Evolutionary conservation across 1,140 invertebrate genomes (phyloP).

Genomic region (Drosophila sp.): DNA sequence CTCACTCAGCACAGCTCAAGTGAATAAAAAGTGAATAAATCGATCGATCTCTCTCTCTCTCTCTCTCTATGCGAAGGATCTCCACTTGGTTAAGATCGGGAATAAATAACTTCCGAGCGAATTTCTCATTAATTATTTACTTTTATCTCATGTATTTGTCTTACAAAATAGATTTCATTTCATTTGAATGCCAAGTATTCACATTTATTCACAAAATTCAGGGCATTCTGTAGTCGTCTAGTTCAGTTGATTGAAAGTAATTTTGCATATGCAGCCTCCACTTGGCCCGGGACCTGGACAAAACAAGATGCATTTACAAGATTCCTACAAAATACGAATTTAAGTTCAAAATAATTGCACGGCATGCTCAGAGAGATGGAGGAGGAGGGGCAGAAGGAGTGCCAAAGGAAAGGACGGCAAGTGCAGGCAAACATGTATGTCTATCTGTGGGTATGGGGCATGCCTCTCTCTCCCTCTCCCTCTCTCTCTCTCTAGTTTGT

Average conservation of each 20-base stretch:
- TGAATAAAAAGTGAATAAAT: constrained; percentile 33
- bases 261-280: constrained; percentile 41
- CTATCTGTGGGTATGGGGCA: constrained; percentile 22
- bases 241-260: neutral
- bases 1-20: constrained; percentile 53
- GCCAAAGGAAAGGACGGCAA: constrained; percentile 38
- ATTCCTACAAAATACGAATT: constrained; percentile 82
- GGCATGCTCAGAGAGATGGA: constrained; percentile 52
- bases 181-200: too few species aligned
- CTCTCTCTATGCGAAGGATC: too few species aligned
- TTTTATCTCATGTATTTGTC: too few species aligned
- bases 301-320: constrained; percentile 79
- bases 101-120: too few species aligned
- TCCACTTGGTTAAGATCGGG: too few species aligned
- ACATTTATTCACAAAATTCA: neutral
- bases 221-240: neutral
- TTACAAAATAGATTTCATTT: too few species aligned
- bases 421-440: constrained; percentile 34
- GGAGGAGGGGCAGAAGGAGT: neutral
- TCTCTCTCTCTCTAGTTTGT: constrained; percentile 24
- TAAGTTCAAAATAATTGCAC: constrained; percentile 82
- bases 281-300: constrained; percentile 3
- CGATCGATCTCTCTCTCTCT: too few species aligned
- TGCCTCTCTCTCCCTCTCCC: constrained; percentile 27
- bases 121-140: too few species aligned